phyloP scores from a whole-genome alignment of 2,113 vertebrate genomes.

The rabbit (Oryctolagus cuniculus) region DNA sequence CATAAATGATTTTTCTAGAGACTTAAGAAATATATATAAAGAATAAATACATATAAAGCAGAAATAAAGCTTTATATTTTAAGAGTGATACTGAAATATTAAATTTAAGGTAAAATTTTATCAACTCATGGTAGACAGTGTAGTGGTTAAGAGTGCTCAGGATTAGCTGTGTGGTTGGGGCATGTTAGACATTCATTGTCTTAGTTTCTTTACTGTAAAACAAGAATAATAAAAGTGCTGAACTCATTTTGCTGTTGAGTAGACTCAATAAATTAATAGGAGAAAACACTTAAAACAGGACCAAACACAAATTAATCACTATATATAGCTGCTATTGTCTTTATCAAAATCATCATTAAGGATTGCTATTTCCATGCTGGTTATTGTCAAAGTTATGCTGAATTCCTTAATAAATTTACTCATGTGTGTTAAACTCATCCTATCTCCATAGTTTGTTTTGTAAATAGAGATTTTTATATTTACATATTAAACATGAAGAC shows the following conservation, averaged over 20 bases:
- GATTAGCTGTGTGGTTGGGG: background rate
- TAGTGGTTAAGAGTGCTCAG: background rate
- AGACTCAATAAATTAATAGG: background rate
- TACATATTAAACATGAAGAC: background rate
- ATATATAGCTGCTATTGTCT: too few relatives aligned
- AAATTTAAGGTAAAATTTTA: constrained; percentile 26
- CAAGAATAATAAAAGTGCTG: background rate
- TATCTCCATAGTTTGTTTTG: background rate
- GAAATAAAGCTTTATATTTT: background rate
- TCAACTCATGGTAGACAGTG: background rate
- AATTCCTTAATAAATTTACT: background rate
- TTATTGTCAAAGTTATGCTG: background rate
- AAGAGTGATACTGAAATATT: constrained; percentile 27
- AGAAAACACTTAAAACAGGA: background rate
- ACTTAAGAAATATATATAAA: constrained; percentile 29
- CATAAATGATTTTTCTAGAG: constrained; percentile 43
- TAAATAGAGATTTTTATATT: constrained; percentile 18
- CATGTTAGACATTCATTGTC: background rate
- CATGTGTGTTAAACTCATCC: background rate
- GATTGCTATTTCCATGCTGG: background rate
- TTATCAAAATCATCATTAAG: background rate
- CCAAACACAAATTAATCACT: background rate
- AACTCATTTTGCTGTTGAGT: constrained; percentile 8
- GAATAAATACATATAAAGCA: constrained; percentile 14
- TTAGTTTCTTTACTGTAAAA: constrained; percentile 40